phyloP scores from a whole-genome alignment of 2,797 vertebrate genomes.

The Cheirogaleus major region DNA sequence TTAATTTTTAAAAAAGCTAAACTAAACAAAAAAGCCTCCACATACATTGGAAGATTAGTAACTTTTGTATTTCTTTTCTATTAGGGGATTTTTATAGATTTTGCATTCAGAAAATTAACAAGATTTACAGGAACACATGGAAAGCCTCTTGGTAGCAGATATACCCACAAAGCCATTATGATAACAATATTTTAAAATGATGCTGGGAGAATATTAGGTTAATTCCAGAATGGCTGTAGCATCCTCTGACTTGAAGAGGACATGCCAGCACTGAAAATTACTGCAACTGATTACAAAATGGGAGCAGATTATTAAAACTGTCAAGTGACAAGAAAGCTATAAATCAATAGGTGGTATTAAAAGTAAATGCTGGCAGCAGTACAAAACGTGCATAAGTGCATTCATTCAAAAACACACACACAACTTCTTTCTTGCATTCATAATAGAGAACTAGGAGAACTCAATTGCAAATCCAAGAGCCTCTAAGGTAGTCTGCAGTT shows the following conservation, averaged over 20 bases:
- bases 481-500: neutral
- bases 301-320: conserved; percentile 70
- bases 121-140: conserved; percentile 57
- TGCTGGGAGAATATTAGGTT: conserved; percentile 62
- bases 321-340: conserved; percentile 52
- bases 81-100: conserved; percentile 48
- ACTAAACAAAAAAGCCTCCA: neutral
- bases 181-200: conserved; percentile 73
- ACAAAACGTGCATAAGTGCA: neutral
- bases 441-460: neutral
- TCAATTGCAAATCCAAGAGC: neutral
- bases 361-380: conserved; percentile 3
- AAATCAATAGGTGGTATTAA: conserved; percentile 46
- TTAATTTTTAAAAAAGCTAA: conserved; percentile 6
- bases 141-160: conserved; percentile 66
- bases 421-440: conserved; percentile 20
- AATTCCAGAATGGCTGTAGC: conserved; percentile 75
- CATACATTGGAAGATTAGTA: neutral
- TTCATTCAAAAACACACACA: neutral
- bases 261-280: conserved; percentile 32
- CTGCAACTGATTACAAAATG: conserved; percentile 61
- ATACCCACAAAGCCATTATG: conserved; percentile 56
- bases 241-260: conserved; percentile 65
- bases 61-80: conserved; percentile 59
- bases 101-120: conserved; percentile 72